phyloP scores from a whole-genome alignment of 2,113 vertebrate genomes.

The Dipodomys merriami region DNA sequence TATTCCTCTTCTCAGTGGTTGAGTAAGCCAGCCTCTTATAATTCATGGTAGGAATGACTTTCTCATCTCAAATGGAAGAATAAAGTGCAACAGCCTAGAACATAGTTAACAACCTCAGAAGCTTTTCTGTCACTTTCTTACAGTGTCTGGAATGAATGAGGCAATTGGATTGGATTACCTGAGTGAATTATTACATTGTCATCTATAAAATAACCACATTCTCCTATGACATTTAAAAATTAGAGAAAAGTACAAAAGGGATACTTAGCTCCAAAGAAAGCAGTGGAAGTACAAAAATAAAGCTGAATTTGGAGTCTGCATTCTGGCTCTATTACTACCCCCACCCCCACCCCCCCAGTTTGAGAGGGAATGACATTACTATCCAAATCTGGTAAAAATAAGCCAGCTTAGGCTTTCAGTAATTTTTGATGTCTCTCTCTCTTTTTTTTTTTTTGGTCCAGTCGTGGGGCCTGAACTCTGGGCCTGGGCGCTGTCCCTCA shows the following conservation, averaged over 20 bases:
- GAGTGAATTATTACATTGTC: not conserved
- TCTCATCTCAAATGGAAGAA: conserved; percentile 3
- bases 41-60: not conserved
- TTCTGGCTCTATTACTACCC: not conserved
- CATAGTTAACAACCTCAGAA: conserved; percentile 20
- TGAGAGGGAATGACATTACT: not conserved
- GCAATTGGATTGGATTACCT: conserved; percentile 28
- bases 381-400: conserved; percentile 1
- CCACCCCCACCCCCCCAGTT: not conserved
- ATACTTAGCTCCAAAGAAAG: conserved; percentile 4
- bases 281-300: not conserved
- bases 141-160: not conserved
- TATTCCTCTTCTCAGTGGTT: not conserved
- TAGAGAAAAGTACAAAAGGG: conserved; percentile 45
- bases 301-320: not conserved
- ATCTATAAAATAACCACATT: not conserved
- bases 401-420: not conserved
- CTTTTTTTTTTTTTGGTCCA: no score
- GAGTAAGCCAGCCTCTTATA: not conserved
- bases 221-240: conserved; percentile 2
- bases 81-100: not conserved
- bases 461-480: no score
- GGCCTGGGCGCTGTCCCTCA: no score
- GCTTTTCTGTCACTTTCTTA: not conserved
- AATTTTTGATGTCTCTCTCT: not conserved